Percentiles rank a stretch among this genome's conserved stretches.
Evolutionary conservation across 2,797 vertebrate species (phyloP).

Genomic region (Ceryle rudis): DNA sequence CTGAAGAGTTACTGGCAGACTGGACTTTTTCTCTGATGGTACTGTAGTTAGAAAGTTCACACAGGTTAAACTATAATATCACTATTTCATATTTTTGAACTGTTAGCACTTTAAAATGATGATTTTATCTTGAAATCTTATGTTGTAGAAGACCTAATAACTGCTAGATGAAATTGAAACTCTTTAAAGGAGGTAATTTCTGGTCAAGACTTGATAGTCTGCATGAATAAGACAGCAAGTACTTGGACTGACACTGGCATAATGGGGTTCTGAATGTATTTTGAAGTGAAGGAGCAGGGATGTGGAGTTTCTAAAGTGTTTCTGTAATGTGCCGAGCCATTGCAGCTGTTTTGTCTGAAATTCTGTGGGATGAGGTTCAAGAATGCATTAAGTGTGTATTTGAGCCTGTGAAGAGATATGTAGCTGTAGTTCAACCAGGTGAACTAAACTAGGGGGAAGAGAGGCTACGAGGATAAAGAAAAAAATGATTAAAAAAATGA

Average conservation of each 20-base stretch:
- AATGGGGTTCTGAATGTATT: neutral
- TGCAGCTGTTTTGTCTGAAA: neutral
- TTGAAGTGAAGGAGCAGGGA: neutral
- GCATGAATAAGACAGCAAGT: neutral
- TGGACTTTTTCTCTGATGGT: neutral
- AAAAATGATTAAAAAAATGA: neutral
- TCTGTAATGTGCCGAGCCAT: neutral
- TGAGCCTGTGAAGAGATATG: accelerated
- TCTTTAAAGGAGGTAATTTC: neutral
- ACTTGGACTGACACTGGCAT: neutral
- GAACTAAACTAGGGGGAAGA: neutral
- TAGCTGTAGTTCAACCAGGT: neutral
- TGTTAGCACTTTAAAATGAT: neutral
- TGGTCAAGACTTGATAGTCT: neutral
- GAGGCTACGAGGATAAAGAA: neutral
- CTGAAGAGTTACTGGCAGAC: neutral
- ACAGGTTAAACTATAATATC: neutral
- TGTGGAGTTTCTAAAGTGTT: neutral
- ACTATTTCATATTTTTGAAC: neutral
- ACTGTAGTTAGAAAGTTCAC: neutral
- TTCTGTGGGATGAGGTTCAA: neutral
- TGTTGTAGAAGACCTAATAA: neutral
- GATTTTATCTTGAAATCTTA: neutral
- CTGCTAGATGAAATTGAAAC: neutral
- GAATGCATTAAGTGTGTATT: neutral